Evolutionary conservation across 2,888 invertebrate species (phyloP).

Genomic region (Brachycybe producta): DNA sequence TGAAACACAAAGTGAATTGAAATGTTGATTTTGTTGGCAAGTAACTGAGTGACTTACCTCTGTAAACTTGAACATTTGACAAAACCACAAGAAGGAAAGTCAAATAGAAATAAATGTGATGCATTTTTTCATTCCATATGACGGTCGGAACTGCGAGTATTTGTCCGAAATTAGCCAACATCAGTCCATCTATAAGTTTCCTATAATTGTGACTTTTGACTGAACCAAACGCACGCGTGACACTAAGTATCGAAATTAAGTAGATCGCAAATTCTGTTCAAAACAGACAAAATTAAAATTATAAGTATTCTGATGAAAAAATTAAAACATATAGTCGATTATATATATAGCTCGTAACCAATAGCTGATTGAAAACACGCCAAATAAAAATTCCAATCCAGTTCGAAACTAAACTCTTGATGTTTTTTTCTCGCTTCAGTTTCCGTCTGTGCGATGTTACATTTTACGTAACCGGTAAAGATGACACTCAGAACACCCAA

Average conservation of each 20-base stretch:
- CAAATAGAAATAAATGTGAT: constrained; percentile 14
- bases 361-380: constrained; percentile 10
- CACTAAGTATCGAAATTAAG: background rate
- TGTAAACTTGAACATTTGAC: constrained; percentile 13
- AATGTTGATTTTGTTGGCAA: constrained; percentile 1
- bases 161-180: constrained; percentile 17
- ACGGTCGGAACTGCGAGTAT: constrained; percentile 17
- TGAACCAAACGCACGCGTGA: background rate
- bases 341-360: constrained; percentile 1
- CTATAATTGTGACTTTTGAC: background rate
- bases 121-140: constrained; percentile 15
- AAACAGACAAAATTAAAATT: background rate
- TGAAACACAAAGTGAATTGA: too few species aligned
- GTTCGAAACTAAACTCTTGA: constrained; percentile 4
- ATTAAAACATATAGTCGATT: background rate
- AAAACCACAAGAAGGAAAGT: constrained; percentile 11
- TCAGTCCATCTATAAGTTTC: constrained; percentile 12
- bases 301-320: background rate
- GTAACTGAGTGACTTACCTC: constrained; percentile 4
- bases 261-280: constrained; percentile 2
- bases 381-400: constrained; percentile 19
- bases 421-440: constrained; percentile 1
- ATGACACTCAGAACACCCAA: constrained; percentile 60
- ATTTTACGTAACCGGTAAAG: constrained; percentile 54
- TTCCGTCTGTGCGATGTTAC: background rate